Evolutionary conservation across 1,140 invertebrate genomes (phyloP), one percentile per base, ranked within the genome.

Genomic region (Hesperophylax magnus): DNA sequence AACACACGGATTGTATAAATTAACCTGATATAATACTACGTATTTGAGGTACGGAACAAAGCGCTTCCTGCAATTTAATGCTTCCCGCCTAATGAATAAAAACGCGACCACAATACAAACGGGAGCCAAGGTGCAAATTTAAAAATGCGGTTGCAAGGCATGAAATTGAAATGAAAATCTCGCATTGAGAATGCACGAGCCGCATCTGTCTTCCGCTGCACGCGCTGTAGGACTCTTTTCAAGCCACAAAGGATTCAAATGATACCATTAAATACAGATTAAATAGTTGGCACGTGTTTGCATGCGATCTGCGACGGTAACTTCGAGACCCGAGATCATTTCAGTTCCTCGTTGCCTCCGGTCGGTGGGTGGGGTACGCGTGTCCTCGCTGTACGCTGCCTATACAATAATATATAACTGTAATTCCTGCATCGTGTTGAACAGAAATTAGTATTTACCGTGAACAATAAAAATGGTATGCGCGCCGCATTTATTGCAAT

Each of bases 141-240:
- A 53, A 52, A 27, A 71, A 22, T 72, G 69, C 69, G 69, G 69
- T 72, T 54, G 39, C 22, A 20, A 24, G 22, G 4, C 31, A n/a
- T 71, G 47, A 71, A 71, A 63, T 9, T 53, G 20, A 72, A 52
- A 53, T 52, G 58, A 47, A 60, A 77, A 79, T 79, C 58, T 69
- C 2, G 31, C 34, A n/a, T 69, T 79, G 77, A 52, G 47, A 31
- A n/a, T 53, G 63, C 24, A 69, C 47, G 27, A 31, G 27, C 17
- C 52, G 54, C 78, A 71, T 71, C 78, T 69, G 67, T 80, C 78
- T 71, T 79, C 67, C 78, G 56, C 17, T 39, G 58, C 78, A 79
- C 78, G 78, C 47, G 69, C 20, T n/a, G n/a, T 34, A 52, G 77
- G 47, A 56, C 11, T 74, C n/a, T 0, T 14, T 56, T 15, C 27